phyloP scores from a whole-genome alignment of 2,888 invertebrate species.

The Eupeodes latifasciatus region DNA sequence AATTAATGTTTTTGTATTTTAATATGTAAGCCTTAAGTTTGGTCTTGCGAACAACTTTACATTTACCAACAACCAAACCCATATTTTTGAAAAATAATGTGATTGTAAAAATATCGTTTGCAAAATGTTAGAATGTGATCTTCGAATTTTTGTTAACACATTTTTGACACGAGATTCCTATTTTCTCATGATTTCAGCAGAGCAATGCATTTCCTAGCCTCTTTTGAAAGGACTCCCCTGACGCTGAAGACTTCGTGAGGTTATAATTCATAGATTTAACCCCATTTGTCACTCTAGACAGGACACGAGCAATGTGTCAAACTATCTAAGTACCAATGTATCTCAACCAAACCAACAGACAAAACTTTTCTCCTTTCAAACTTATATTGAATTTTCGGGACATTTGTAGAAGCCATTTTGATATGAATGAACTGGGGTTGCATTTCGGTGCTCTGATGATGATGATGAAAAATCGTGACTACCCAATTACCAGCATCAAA shows the following conservation, averaged over 20 bases:
- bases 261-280: slow-evolving; percentile 57
- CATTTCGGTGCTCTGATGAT: neutral
- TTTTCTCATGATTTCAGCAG: slow-evolving; percentile 43
- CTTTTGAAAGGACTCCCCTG: neutral
- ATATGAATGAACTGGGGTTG: neutral
- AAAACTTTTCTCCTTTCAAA: neutral
- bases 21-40: neutral
- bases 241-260: slow-evolving; percentile 57
- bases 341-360: neutral
- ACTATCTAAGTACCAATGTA: slow-evolving; percentile 18
- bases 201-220: neutral
- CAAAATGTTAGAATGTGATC: slow-evolving; percentile 35
- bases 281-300: slow-evolving; percentile 70
- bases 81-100: slow-evolving; percentile 51
- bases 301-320: slow-evolving; percentile 70
- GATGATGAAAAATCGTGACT: slow-evolving; percentile 59
- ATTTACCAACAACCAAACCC: slow-evolving; percentile 16
- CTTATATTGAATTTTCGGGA: neutral
- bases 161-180: slow-evolving; percentile 11
- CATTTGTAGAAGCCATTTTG: slow-evolving; percentile 26
- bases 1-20: slow-evolving; percentile 43
- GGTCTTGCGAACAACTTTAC: slow-evolving; percentile 1
- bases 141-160: neutral
- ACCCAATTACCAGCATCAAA: slow-evolving; percentile 58
- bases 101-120: slow-evolving; percentile 39